phyloP scores from a whole-genome alignment of 2,113 vertebrate species.

The Aegithalos caudatus region DNA sequence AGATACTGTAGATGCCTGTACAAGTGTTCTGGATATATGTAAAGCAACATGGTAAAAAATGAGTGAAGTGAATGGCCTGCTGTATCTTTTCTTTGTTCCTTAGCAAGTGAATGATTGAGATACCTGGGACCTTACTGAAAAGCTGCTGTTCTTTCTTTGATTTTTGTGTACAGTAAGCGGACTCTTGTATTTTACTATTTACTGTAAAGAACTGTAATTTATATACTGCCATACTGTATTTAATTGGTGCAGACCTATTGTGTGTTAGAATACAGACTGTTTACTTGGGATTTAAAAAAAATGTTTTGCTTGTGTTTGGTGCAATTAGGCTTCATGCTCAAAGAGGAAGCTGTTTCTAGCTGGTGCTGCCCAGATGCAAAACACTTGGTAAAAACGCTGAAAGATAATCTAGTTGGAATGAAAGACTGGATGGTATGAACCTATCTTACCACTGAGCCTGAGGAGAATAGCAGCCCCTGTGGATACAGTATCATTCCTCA shows the following conservation, averaged over 20 bases:
- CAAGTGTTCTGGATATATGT: constrained; percentile 26
- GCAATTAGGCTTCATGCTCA: background rate
- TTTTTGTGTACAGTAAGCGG: constrained; percentile 88
- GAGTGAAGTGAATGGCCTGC: constrained; percentile 69
- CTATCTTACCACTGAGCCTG: background rate
- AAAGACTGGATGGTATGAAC: background rate
- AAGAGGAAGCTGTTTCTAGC: background rate
- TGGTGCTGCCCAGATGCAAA: background rate
- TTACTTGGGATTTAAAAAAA: constrained; percentile 73
- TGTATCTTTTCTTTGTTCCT: constrained; percentile 69
- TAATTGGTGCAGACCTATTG: constrained; percentile 85
- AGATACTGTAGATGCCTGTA: constrained; percentile 65
- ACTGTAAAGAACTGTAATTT: constrained; percentile 98
- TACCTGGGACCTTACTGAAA: constrained; percentile 83
- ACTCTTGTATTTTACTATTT: constrained; percentile 87
- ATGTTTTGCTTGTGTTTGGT: constrained; percentile 47
- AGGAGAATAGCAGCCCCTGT: background rate
- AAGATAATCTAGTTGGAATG: background rate
- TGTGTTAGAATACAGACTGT: constrained; percentile 94
- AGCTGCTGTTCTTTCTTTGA: constrained; percentile 89
- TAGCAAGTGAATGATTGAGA: constrained; percentile 69
- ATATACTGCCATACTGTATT: constrained; percentile 88
- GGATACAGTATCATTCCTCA: background rate
- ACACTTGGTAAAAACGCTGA: background rate
- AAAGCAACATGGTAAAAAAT: constrained; percentile 55